Percentiles rank a stretch among this genome's conserved stretches.
Evolutionary conservation across 2,888 invertebrate species (phyloP).

Genomic region (Yponomeuta cagnagella): DNA sequence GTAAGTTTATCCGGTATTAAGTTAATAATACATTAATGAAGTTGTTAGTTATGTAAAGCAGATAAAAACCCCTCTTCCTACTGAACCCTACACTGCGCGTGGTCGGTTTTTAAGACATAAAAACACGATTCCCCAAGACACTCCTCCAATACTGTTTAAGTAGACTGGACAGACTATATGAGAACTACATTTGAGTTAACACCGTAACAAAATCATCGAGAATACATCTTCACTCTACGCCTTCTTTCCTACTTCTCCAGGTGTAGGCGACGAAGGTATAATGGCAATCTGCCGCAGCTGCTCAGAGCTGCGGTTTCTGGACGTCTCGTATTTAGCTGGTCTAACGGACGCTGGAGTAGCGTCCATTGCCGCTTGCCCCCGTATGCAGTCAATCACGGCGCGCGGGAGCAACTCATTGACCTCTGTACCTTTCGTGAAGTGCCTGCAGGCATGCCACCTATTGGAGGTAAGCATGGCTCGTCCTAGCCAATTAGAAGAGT

Average conservation of each 20-base stretch:
- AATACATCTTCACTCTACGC: not conserved
- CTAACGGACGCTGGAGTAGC: constrained; percentile 42
- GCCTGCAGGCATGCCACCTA: constrained; percentile 37
- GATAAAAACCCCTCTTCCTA: too few species aligned
- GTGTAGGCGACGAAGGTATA: constrained; percentile 55
- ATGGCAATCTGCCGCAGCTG: constrained; percentile 41
- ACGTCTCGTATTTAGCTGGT: constrained; percentile 56
- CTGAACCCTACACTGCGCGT: too few species aligned
- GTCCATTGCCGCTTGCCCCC: constrained; percentile 30
- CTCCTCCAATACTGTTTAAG: too few species aligned
- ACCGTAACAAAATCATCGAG: too few species aligned
- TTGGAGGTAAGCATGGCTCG: constrained; percentile 31
- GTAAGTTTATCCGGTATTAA: too few species aligned
- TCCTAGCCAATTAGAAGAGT: not conserved
- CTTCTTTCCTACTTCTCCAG: constrained; percentile 25
- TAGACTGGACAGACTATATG: too few species aligned
- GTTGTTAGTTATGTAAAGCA: too few species aligned
- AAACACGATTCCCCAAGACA: too few species aligned
- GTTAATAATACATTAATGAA: too few species aligned
- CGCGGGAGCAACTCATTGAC: constrained; percentile 44
- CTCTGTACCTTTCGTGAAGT: constrained; percentile 37
- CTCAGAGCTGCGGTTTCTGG: constrained; percentile 36
- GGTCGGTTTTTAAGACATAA: too few species aligned
- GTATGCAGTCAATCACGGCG: constrained; percentile 31
- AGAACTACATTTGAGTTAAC: too few species aligned